phyloP scores from a whole-genome alignment of 2,113 vertebrate species.

The Pelusios castaneus region DNA sequence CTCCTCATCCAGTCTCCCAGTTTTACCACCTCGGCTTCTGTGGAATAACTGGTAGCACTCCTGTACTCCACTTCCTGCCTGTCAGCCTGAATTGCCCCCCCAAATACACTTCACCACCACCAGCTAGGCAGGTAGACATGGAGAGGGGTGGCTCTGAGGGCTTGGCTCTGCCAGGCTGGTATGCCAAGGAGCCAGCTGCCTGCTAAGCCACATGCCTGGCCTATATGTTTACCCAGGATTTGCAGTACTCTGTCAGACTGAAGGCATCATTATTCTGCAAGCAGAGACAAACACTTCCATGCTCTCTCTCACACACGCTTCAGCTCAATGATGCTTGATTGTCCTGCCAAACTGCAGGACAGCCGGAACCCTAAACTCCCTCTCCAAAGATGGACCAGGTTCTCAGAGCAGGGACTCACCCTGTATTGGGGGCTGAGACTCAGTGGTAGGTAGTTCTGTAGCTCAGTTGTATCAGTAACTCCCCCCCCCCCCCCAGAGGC shows the following conservation, averaged over 20 bases:
- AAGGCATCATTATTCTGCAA: not conserved
- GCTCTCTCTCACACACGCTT: not conserved
- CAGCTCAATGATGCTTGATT: not conserved
- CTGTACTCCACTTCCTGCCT: not conserved
- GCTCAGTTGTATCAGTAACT: not conserved
- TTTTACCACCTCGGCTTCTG: not conserved
- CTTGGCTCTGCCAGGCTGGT: rapidly evolving
- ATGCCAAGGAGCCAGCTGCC: not conserved
- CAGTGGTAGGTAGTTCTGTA: not conserved
- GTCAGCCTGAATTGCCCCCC: not conserved
- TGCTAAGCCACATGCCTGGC: not conserved
- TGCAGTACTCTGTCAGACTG: not conserved
- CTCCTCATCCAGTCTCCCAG: no score
- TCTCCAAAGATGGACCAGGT: not conserved
- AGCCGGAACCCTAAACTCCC: rapidly evolving
- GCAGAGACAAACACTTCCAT: not conserved
- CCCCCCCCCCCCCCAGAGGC: not conserved
- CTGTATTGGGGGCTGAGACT: not conserved
- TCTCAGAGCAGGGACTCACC: not conserved
- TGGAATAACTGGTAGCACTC: not conserved
- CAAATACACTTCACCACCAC: not conserved
- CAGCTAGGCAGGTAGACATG: not conserved
- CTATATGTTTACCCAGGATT: not conserved
- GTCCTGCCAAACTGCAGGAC: not conserved
- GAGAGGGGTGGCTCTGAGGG: not conserved